Evolutionary conservation across 2,888 invertebrate species (phyloP), one percentile per base, ranked within the genome.

Genomic region (Biston betularia): DNA sequence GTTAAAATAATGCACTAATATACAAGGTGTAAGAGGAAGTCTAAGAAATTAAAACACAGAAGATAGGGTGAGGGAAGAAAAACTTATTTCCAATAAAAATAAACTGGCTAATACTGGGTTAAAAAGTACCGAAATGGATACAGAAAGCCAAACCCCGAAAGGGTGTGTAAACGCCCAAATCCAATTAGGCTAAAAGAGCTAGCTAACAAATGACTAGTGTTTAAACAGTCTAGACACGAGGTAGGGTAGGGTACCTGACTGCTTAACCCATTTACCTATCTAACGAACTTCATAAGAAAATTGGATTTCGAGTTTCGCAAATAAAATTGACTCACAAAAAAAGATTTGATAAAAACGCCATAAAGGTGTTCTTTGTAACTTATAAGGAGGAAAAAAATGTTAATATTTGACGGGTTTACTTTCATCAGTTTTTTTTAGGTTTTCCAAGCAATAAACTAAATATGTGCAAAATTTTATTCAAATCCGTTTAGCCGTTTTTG

Each of bases 141-240:
- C 24, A 10, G 44, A 60, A 38, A 24, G 44, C 50, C 60, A 35
- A 61, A 33, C 61, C 61, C 45, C 33, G n/a, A 63, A 44, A 63
- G 67, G 63, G 67, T 38, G 67, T 67, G 67, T 58, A 63, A 48
- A 34, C 53, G 46, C 34, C 38, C 40, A 57, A 59, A 52, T 61
- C 54, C 62, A 67, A 63, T 59, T 63, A 67, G 63, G 50, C 42
- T 66, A 56, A 65, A 56, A 66, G 62, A 66, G 46, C 45, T 34
- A 12, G 24, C 52, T 62, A 66, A 61, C 48, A 54, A 66, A 66
- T 44, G 53, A 53, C 15, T 35, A 57, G 46, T 45, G 44, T 44
- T 24, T 38, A 44, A 56, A 44, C 42, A n/a, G 34, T 34, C 53
- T 61, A 53, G 53, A 35, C 44, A 24, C 11, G 7, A 49, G 58